Conservation (phyloP, 1,140 invertebrate species). For the Octopus sinensis region DNA sequence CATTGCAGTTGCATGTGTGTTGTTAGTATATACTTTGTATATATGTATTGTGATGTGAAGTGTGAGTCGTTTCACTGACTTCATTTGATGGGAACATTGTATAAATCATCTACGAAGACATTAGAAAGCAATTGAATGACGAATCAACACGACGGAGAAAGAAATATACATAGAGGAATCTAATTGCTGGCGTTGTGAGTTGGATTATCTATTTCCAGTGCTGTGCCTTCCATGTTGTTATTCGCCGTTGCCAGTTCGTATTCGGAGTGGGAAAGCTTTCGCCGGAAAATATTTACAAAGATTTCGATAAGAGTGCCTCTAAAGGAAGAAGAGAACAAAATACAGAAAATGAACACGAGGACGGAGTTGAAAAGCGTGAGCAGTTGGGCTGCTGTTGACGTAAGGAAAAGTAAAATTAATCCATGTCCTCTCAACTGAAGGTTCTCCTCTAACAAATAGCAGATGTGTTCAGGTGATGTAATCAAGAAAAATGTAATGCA, state of each 20-base stretch:
- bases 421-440: neutral
- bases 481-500: conserved; percentile 43
- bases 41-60: too few relatives aligned
- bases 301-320: neutral
- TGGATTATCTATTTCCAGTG: neutral
- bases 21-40: too few relatives aligned
- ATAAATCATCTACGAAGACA: too few relatives aligned
- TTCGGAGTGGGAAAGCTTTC: neutral
- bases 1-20: too few relatives aligned
- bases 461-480: conserved; percentile 31
- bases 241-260: neutral
- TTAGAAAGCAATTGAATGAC: too few relatives aligned
- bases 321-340: neutral
- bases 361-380: neutral
- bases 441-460: neutral
- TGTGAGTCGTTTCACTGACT: too few relatives aligned
- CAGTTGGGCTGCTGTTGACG: neutral
- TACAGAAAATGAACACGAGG: neutral
- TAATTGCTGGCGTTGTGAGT: neutral
- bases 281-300: neutral
- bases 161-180: too few relatives aligned
- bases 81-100: too few relatives aligned
- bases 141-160: too few relatives aligned
- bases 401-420: neutral
- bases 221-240: conserved; percentile 3